Evolutionary conservation across 2,797 vertebrate genomes (phyloP).

Genomic region (Tarsius wallacei): DNA sequence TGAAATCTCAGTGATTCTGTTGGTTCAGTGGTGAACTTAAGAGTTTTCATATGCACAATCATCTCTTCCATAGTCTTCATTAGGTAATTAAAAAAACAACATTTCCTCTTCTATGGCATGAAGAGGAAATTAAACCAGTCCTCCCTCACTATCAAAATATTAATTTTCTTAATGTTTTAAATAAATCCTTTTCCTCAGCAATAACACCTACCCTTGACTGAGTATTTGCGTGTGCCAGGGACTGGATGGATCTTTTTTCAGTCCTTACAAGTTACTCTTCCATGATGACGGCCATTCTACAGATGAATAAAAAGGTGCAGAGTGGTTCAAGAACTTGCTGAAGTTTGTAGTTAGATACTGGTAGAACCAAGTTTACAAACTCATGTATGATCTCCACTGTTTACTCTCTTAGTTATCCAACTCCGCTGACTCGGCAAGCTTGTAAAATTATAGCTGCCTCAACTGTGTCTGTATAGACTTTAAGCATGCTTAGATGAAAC

Average conservation of each 20-base stretch:
- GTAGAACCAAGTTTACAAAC: neutral
- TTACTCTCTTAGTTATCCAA: neutral
- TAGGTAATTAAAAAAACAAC: constrained; percentile 79
- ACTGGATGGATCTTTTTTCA: neutral
- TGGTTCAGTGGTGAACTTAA: constrained; percentile 34
- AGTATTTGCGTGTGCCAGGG: constrained; percentile 52
- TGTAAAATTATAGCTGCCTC: neutral
- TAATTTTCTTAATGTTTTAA: constrained; percentile 74
- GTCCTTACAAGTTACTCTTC: neutral
- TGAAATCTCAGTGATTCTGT: constrained; percentile 55
- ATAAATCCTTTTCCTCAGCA: constrained; percentile 49
- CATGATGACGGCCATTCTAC: neutral
- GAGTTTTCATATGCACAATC: constrained; percentile 61
- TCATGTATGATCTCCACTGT: neutral
- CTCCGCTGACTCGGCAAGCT: neutral
- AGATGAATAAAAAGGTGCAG: neutral
- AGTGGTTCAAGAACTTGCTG: neutral
- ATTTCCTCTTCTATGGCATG: constrained; percentile 34
- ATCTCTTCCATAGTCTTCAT: constrained; percentile 71
- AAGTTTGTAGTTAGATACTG: neutral
- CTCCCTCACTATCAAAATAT: constrained; percentile 72
- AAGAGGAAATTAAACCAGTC: constrained; percentile 76
- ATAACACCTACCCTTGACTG: constrained; percentile 55
- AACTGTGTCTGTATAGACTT: neutral
- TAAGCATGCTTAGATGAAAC: neutral